Conservation (phyloP, 2,888 invertebrate species). For the Crioceris asparagi region DNA sequence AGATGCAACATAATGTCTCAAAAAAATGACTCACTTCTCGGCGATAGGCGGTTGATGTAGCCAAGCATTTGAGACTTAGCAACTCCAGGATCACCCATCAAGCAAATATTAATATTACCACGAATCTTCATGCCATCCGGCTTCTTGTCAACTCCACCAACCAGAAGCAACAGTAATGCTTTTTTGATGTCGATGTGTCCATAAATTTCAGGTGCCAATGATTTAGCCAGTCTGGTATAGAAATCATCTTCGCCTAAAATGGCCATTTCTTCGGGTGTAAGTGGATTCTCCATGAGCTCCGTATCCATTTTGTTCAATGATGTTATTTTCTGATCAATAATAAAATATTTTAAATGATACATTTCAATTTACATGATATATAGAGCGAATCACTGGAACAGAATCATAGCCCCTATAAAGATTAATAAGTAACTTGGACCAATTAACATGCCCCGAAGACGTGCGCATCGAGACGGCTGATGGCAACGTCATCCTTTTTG, state of each 20-base stretch:
- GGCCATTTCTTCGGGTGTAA: slow-evolving; percentile 75
- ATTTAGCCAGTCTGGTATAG: slow-evolving; percentile 82
- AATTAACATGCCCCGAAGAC: too few relatives aligned
- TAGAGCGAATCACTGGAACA: background rate
- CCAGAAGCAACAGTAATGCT: slow-evolving; percentile 81
- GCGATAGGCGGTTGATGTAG: slow-evolving; percentile 88
- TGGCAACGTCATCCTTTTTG: too few relatives aligned
- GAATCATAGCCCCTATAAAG: too few relatives aligned
- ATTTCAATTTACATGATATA: too few relatives aligned
- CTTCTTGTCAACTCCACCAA: slow-evolving; percentile 78
- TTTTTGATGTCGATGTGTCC: slow-evolving; percentile 98
- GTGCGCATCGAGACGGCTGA: too few relatives aligned
- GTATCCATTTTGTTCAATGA: slow-evolving; percentile 80
- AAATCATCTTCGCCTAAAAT: slow-evolving; percentile 78
- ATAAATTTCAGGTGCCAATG: slow-evolving; percentile 97
- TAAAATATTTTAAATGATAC: too few relatives aligned
- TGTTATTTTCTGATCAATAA: slow-evolving; percentile 57
- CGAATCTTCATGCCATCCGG: slow-evolving; percentile 97
- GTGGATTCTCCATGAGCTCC: slow-evolving; percentile 54
- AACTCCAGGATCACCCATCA: slow-evolving; percentile 99
- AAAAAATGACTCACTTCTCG: slow-evolving; percentile 51
- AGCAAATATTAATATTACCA: slow-evolving; percentile 91
- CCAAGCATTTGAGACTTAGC: slow-evolving; percentile 95
- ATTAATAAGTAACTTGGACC: background rate
- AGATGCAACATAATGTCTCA: too few relatives aligned